Percentiles rank a stretch among this genome's conserved stretches.
These are phyloP conservation scores for Crotalus viridis DNA, from an alignment of 2,113 vertebrate genomes.

Conservation along the genomic window DNA sequence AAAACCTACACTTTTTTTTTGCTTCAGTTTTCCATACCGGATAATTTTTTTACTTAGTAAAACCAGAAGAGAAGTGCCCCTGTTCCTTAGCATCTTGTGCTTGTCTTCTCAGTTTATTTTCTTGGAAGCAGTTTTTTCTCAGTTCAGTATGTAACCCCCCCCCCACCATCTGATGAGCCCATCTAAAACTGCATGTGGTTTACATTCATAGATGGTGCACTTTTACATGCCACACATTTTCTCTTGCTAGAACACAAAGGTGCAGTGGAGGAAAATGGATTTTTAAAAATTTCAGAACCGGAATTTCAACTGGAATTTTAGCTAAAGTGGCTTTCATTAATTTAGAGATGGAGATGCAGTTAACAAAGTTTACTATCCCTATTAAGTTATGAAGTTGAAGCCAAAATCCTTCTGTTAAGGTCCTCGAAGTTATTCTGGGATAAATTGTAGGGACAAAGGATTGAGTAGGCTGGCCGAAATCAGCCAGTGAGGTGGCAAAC, in stretches of 20 bases:
- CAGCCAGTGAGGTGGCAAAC: background rate
- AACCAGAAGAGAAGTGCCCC: background rate
- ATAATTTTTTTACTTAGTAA: background rate
- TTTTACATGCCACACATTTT: background rate
- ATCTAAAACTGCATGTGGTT: background rate
- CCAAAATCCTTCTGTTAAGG: background rate
- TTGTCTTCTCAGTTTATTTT: background rate
- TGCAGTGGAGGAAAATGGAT: background rate
- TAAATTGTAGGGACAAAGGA: background rate
- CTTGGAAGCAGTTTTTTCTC: background rate
- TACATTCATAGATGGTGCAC: background rate
- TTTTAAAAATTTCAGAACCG: background rate
- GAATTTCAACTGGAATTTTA: background rate
- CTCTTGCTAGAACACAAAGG: background rate
- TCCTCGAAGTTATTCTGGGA: background rate
- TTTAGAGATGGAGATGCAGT: background rate
- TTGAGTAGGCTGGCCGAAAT: background rate
- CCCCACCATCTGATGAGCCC: background rate
- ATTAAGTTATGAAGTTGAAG: background rate
- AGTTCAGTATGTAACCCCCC: too few species aligned
- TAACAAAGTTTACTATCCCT: background rate
- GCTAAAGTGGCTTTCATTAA: background rate
- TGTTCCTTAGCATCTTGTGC: background rate
- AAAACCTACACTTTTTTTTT: background rate
- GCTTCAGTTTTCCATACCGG: background rate